A percentile compares a stretch with the other conserved stretches of the same genome.
phyloP scores from a whole-genome alignment of 2,797 vertebrate genomes.

The Coendou prehensilis region DNA sequence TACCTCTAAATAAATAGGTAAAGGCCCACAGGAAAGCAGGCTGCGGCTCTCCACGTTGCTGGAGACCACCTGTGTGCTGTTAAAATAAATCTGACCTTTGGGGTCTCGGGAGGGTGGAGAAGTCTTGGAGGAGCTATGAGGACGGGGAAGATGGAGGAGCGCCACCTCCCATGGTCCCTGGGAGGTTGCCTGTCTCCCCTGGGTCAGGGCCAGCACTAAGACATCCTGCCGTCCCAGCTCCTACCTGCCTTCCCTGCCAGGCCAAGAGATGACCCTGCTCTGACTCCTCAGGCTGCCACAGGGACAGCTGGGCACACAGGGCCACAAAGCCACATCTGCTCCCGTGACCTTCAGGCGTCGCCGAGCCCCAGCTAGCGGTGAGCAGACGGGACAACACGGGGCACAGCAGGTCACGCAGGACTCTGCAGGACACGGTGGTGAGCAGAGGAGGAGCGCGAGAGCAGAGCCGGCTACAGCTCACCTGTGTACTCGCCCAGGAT shows the following conservation, averaged over 20 bases:
- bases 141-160: background rate
- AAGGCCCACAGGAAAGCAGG: background rate
- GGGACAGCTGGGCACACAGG: too few species aligned
- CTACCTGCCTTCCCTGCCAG: background rate
- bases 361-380: background rate
- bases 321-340: too few species aligned
- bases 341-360: too few species aligned
- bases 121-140: too few species aligned
- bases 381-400: background rate
- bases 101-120: background rate
- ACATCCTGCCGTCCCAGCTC: background rate
- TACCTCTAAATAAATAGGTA: background rate
- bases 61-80: too few species aligned
- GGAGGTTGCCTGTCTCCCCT: background rate
- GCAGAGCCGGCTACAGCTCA: slow-evolving; percentile 74
- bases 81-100: background rate
- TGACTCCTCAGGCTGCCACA: background rate
- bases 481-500: slow-evolving; percentile 98
- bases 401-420: background rate
- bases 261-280: background rate
- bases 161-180: background rate
- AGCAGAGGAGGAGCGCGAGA: background rate
- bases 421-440: too few species aligned
- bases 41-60: accelerated
- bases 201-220: background rate